phyloP scores from a whole-genome alignment of 2,888 invertebrate species.

The Ecdyonurus torrentis region DNA sequence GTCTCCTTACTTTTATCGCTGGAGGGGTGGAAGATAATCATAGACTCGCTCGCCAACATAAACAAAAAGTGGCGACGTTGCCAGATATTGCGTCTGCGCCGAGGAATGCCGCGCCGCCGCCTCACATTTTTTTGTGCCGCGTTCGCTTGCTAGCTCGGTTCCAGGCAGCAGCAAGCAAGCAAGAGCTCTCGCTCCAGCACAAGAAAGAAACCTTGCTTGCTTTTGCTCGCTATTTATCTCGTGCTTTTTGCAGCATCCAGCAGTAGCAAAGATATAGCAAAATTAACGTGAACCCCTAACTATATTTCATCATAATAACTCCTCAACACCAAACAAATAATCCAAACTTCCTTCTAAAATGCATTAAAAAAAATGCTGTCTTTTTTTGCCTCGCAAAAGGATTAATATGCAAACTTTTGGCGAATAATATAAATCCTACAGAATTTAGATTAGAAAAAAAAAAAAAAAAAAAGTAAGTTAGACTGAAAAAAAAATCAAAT shows the following conservation, averaged over 20 bases:
- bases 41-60: constrained; percentile 15
- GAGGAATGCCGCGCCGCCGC: constrained; percentile 25
- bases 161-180: constrained; percentile 10
- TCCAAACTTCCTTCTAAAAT: no score
- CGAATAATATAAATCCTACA: no score
- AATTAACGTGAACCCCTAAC: no score
- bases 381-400: no score
- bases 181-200: constrained; percentile 11
- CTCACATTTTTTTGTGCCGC: constrained; percentile 9
- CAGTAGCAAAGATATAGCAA: constrained; percentile 1
- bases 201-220: constrained; percentile 9
- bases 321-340: not conserved
- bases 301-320: no score
- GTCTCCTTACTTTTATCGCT: not conserved
- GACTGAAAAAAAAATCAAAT: no score
- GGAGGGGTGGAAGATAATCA: constrained; percentile 7
- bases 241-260: not conserved
- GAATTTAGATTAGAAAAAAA: no score
- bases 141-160: constrained; percentile 5
- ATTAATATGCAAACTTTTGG: no score
- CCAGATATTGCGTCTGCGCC: constrained; percentile 12
- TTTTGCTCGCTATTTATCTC: constrained; percentile 5
- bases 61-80: constrained; percentile 17
- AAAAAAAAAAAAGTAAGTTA: no score
- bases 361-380: no score